Percentiles rank a stretch among this genome's conserved stretches.
phyloP scores from a whole-genome alignment of 2,113 vertebrate species.

The Nyctibius bracteatus region DNA sequence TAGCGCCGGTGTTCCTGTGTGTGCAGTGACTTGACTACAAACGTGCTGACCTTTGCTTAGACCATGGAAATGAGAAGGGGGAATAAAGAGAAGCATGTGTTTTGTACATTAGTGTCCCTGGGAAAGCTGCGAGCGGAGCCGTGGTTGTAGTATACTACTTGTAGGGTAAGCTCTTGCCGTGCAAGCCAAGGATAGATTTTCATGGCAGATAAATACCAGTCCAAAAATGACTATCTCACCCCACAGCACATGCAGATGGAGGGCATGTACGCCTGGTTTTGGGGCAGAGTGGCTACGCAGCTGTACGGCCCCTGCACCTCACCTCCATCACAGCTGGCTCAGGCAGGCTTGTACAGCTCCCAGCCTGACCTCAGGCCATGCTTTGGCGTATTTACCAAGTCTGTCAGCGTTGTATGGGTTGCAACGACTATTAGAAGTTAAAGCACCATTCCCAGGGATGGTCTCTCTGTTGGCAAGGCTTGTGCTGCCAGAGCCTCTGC shows the following conservation, averaged over 20 bases:
- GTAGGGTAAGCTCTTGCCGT: too few relatives aligned
- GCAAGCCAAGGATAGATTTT: not conserved
- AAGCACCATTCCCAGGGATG: not conserved
- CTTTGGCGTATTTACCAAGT: not conserved
- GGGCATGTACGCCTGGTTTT: accelerated
- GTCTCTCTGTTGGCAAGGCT: not conserved
- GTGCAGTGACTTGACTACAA: too few relatives aligned
- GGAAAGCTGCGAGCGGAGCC: not conserved
- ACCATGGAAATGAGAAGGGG: not conserved
- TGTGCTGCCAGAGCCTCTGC: not conserved
- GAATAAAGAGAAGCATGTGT: accelerated
- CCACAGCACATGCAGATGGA: too few relatives aligned
- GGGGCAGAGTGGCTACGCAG: not conserved
- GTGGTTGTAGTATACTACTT: not conserved
- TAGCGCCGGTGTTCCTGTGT: accelerated
- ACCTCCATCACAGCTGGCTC: not conserved
- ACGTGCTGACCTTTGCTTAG: not conserved
- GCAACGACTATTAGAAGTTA: not conserved
- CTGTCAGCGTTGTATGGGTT: not conserved
- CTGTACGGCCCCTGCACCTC: too few relatives aligned
- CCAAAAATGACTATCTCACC: not conserved
- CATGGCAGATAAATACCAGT: not conserved
- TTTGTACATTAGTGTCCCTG: not conserved
- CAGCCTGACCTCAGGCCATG: not conserved
- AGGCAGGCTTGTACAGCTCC: not conserved